phyloP scores from a whole-genome alignment of 2,888 invertebrate genomes.

The Euzophera pinguis region DNA sequence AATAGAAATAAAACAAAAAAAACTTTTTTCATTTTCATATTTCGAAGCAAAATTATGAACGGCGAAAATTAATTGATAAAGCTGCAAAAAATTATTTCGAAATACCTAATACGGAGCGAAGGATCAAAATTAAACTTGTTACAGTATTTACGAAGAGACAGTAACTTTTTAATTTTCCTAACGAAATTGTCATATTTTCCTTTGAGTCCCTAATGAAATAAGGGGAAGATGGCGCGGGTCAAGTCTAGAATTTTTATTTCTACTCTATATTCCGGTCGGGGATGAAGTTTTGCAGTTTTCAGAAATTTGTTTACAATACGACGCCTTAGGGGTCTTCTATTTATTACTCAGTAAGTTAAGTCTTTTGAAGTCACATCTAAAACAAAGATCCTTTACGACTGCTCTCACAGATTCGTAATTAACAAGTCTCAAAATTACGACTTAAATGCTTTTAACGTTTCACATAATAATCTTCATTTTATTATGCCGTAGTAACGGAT shows the following conservation, averaged over 20 bases:
- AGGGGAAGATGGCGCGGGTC: slow-evolving; percentile 42
- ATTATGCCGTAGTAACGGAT: slow-evolving; percentile 43
- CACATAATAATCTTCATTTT: slow-evolving; percentile 72
- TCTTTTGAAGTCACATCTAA: slow-evolving; percentile 52
- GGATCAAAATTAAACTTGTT: slow-evolving; percentile 64
- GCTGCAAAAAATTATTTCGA: slow-evolving; percentile 41
- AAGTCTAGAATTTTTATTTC: slow-evolving; percentile 58
- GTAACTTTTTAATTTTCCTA: slow-evolving; percentile 72
- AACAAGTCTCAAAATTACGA: slow-evolving; percentile 67
- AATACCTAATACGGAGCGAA: slow-evolving; percentile 45
- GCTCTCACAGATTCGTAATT: slow-evolving; percentile 52
- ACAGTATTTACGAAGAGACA: slow-evolving; percentile 60
- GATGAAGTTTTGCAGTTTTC: slow-evolving; percentile 38
- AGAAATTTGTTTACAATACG: slow-evolving; percentile 41
- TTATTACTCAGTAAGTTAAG: slow-evolving; percentile 50
- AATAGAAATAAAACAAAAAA: no score
- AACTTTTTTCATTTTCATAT: no score
- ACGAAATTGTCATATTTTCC: slow-evolving; percentile 68
- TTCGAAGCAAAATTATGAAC: no score
- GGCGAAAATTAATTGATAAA: background rate
- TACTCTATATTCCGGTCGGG: slow-evolving; percentile 42
- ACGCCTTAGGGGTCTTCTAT: slow-evolving; percentile 35
- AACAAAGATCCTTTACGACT: slow-evolving; percentile 62
- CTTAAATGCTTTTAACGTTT: slow-evolving; percentile 69
- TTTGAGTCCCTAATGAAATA: slow-evolving; percentile 65